These are phyloP conservation scores for Anabacerthia variegaticeps DNA, from an alignment of 2,797 vertebrate species.

Conservation along the genomic window DNA sequence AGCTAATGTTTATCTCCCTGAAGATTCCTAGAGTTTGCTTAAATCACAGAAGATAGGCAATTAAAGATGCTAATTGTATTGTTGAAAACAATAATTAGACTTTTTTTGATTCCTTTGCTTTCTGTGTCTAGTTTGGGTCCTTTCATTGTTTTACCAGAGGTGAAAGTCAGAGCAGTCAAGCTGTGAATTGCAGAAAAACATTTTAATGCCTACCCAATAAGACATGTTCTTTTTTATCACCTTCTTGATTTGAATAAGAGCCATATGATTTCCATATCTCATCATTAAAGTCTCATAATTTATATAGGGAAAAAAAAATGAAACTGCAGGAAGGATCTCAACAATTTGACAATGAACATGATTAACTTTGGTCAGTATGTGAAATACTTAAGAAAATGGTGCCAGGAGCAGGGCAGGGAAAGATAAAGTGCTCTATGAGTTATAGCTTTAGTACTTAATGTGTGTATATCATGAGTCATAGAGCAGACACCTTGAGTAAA, in stretches of 20 bases:
- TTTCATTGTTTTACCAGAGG: background rate
- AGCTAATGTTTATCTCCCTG: constrained; percentile 1
- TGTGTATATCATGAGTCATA: background rate
- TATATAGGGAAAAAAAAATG: background rate
- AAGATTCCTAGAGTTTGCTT: constrained; percentile 15
- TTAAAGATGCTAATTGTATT: constrained; percentile 34
- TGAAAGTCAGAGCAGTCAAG: background rate
- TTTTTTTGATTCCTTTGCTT: constrained; percentile 7
- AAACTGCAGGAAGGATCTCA: background rate
- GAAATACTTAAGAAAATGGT: constrained; percentile 40
- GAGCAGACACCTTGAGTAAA: background rate
- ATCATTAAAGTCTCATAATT: constrained; percentile 19
- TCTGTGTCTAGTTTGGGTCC: background rate
- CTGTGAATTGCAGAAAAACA: background rate
- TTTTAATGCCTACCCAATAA: background rate
- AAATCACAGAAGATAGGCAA: constrained; percentile 30
- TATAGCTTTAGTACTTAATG: background rate
- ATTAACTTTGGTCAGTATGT: constrained; percentile 14
- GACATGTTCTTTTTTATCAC: background rate
- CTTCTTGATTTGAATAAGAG: background rate
- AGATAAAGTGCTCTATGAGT: constrained; percentile 22
- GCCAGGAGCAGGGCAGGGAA: background rate
- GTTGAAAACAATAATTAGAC: constrained; percentile 51
- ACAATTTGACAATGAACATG: background rate
- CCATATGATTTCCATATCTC: background rate